Base-by-base conservation (phyloP, 2,888 invertebrate species). In the Elaeidobius kamerunicus region DNA sequence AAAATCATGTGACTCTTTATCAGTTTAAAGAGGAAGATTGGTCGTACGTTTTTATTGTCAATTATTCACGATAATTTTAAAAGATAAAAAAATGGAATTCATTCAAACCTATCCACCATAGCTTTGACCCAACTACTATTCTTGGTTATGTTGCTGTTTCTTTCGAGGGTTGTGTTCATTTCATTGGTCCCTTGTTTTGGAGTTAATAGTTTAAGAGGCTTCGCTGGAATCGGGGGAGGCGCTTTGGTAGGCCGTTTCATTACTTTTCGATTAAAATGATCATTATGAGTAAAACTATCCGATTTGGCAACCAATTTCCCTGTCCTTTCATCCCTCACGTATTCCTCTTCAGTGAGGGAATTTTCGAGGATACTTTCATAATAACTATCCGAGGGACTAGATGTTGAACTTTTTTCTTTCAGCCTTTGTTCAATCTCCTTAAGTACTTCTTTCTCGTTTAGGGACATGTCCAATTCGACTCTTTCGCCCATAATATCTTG, bases 101-200 rank as follows among this genome's bases (percentile, higher is more conserved):
- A 82, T 77, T 86, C 85, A 66, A 86, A 81, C 75, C 84, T 81
- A 61, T 83, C 84, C 11, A 86, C 84, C 64, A 87, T 83, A 63
- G 86, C 83, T 65, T 83, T 84, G 0, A 87, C 87, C 86, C 86
- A 87, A 62, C 82, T 82, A 20, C 20, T 18, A n/a, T n/a, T n/a
- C 9, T 50, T 35, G 72, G 80, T 79, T 18, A 34, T 30, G 20
- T 27, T 44, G 11, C 49, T 48, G 7, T 48, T 35, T 34, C n/a
- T n/a, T n/a, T n/a, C n/a, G n/a, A n/a, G 36, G 17, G 15, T 39
- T n/a, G 42, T 48, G 12, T 18, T 41, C 16, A 28, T 28, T 28
- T 41, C 27, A 39, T 47, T 51, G 32, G 43, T 52, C 49, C 46
- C 39, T 32, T 34, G 35, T 56, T 50, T 58, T 27, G n/a, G n/a